Percentiles rank a stretch among this genome's conserved stretches.
phyloP scores from a whole-genome alignment of 2,888 invertebrate species.

The Campaea margaritaria region DNA sequence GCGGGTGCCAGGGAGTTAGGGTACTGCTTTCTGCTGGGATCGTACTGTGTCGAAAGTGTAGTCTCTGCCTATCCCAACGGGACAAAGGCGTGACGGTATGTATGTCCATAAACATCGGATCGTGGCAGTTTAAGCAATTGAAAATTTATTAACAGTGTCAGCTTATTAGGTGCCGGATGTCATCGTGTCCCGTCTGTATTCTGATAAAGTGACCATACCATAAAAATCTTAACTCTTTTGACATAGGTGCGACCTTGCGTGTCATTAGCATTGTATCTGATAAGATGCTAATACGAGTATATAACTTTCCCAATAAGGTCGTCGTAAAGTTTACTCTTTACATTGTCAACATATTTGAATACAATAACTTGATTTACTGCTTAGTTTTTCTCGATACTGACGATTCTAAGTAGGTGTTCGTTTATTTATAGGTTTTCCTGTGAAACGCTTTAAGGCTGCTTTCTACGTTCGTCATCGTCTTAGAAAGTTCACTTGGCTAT shows the following conservation, averaged over 20 bases:
- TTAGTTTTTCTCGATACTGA: slow-evolving; percentile 32
- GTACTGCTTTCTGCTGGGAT: no score
- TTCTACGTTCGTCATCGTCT: slow-evolving; percentile 46
- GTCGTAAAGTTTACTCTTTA: slow-evolving; percentile 42
- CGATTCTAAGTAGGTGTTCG: slow-evolving; percentile 26
- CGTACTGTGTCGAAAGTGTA: no score
- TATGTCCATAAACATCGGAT: no score
- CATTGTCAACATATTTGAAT: slow-evolving; percentile 29
- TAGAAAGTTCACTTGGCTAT: slow-evolving; percentile 47
- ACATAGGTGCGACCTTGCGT: slow-evolving; percentile 49
- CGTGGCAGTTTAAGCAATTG: no score
- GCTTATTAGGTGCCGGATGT: slow-evolving; percentile 15
- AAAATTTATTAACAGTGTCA: no score
- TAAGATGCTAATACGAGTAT: slow-evolving; percentile 60
- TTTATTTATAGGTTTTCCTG: slow-evolving; percentile 53
- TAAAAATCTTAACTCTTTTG: slow-evolving; percentile 3
- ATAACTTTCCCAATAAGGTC: slow-evolving; percentile 46
- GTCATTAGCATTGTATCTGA: slow-evolving; percentile 54
- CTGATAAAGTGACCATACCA: slow-evolving; percentile 4
- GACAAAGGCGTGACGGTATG: no score
- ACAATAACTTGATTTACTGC: slow-evolving; percentile 18
- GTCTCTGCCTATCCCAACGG: no score
- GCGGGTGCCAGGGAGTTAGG: no score
- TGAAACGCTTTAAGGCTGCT: slow-evolving; percentile 49
- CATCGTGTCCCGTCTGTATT: not conserved